Base-by-base conservation (phyloP, 2,797 vertebrate species). In the Spondyliosoma cantharus region DNA sequence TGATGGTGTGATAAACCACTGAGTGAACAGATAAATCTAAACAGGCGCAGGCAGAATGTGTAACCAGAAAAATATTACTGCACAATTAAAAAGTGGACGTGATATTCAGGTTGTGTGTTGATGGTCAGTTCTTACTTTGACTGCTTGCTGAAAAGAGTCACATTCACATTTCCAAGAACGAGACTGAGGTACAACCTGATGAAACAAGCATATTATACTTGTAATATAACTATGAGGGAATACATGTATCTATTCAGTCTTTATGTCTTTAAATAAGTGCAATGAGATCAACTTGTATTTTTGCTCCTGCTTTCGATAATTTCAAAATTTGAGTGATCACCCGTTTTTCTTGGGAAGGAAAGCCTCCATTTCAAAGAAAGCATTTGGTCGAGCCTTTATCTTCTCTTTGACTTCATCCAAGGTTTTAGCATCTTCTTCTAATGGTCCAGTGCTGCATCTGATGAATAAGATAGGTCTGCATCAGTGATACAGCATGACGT, bases 331-430 rank as follows among this genome's bases (percentile, higher is more conserved):
- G 50, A 43, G 3, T 66, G 54, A 53, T 94, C 81, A 99, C 98
- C 97, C 97, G 0, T 99, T 99, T 93, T 96, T 96, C 93, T 97
- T 97, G 13, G 98, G 98, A 90, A 99, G 94, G 53, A 97, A 99
- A 49, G 97, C 91, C 78, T 99, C 97, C 98, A 99, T 99, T 88
- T 99, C 97, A 25, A 94, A 95, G 86, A 98, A 97, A 22, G 93
- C 82, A 0, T 94, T 96, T 74, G 95, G 95, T 72, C 95, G 91
- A 8, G 94, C 95, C 78, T 95, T 97, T 59, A 99, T 96, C 68
- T 95, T 93, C 78, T 88, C 93, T 87, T 96, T 95, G 8, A 97
- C 95, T 74, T 95, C 94, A 50, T 91, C 91, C 3, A 95, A 71
- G 6, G 87, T 87, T 0, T 74, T 73, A 0, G 63, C 19, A 27